These are phyloP conservation scores for Microtus richardsoni DNA, from an alignment of 2,113 vertebrate species.

Conservation along the genomic window DNA sequence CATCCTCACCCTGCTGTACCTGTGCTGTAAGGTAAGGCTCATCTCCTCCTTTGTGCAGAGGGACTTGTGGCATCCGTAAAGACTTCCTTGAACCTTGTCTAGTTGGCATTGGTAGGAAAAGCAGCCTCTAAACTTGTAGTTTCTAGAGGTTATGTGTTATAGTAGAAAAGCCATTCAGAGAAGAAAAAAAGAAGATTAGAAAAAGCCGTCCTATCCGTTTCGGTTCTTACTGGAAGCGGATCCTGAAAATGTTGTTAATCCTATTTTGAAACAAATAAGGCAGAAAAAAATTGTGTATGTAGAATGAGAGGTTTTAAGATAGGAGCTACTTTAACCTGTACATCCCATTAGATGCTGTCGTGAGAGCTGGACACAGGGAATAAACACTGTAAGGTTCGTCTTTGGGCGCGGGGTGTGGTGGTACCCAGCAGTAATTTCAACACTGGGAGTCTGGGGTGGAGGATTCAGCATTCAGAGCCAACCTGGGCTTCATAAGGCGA, in stretches of 20 bases:
- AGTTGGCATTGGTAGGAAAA: not conserved
- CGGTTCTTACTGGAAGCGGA: not conserved
- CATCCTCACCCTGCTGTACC: slow-evolving; percentile 88
- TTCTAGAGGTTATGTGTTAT: not conserved
- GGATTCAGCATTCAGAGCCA: not conserved
- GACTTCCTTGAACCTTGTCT: not conserved
- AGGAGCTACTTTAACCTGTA: not conserved
- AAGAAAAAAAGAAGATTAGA: not conserved
- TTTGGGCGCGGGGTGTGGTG: not conserved
- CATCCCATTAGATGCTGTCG: not conserved
- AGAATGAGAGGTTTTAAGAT: not conserved
- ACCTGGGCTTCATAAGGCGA: not conserved
- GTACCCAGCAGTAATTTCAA: not conserved
- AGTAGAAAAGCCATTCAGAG: not conserved
- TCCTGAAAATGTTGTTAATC: slow-evolving; percentile 45
- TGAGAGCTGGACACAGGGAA: not conserved
- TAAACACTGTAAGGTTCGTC: not conserved
- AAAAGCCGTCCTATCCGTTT: not conserved
- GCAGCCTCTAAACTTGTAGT: not conserved
- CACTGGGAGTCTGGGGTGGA: not conserved
- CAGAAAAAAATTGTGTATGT: not conserved
- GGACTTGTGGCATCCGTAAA: not conserved
- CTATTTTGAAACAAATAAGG: not conserved
- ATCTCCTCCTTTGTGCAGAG: not conserved
- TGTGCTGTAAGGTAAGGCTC: slow-evolving; percentile 94